These are phyloP conservation scores for Pecten maximus DNA, from an alignment of 2,888 invertebrate species.

Conservation along the genomic window DNA sequence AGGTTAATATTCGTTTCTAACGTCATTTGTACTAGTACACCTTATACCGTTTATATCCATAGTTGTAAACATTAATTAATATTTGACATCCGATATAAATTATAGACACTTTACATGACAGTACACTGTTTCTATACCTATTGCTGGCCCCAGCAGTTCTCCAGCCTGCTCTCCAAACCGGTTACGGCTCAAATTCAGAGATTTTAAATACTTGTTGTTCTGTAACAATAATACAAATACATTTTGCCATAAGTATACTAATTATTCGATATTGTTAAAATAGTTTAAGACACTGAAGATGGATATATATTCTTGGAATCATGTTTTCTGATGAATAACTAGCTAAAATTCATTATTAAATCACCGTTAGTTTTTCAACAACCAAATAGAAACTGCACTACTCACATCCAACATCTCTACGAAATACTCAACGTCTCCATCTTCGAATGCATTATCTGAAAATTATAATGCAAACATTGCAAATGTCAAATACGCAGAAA, in stretches of 20 bases:
- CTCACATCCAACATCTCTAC: slow-evolving; percentile 73
- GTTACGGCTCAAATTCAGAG: slow-evolving; percentile 78
- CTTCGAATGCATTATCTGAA: slow-evolving; percentile 75
- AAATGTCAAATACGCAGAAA: no score
- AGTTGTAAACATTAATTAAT: neutral
- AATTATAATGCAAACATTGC: slow-evolving; percentile 23
- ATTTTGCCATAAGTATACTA: no score
- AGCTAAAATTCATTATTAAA: neutral
- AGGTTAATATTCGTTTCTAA: no score
- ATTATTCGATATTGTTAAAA: neutral
- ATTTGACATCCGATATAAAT: neutral
- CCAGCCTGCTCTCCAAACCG: slow-evolving; percentile 78
- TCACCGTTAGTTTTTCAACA: neutral
- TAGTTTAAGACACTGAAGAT: no score
- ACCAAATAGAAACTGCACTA: neutral
- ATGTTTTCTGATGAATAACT: neutral
- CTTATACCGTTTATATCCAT: neutral
- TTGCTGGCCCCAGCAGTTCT: slow-evolving; percentile 78
- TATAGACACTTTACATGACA: neutral
- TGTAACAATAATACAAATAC: no score
- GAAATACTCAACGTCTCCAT: slow-evolving; percentile 69
- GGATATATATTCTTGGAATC: no score
- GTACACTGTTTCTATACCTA: slow-evolving; percentile 65
- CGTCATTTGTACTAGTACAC: neutral
- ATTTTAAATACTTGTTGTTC: slow-evolving; percentile 79